Percentiles rank a stretch among this genome's conserved stretches.
Evolutionary conservation across 1,140 invertebrate genomes (phyloP).

Genomic region (Papilio machaon): DNA sequence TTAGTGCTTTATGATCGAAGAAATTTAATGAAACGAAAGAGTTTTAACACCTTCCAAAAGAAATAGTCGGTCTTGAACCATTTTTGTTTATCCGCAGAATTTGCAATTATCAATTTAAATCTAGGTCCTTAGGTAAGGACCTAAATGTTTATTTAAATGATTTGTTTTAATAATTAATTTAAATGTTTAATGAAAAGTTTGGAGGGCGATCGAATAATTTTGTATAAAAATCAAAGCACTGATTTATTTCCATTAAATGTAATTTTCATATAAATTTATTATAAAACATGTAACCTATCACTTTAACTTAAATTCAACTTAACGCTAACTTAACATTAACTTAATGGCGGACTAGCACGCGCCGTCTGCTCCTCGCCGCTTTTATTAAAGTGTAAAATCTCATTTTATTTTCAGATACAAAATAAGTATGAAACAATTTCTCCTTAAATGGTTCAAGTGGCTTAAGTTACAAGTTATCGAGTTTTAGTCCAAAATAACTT

Average conservation of each 20-base stretch:
- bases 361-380: not conserved
- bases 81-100: no score
- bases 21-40: not conserved
- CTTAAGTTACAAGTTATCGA: not conserved
- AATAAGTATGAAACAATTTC: conserved; percentile 34
- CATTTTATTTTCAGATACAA: conserved; percentile 24
- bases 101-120: no score
- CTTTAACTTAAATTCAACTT: conserved; percentile 8
- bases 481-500: not conserved
- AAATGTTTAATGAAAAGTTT: no score
- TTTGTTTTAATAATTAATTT: no score
- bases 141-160: no score
- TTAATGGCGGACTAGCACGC: conserved; percentile 14
- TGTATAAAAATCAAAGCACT: not conserved
- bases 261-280: not conserved
- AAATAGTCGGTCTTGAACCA: no score
- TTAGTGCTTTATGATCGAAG: not conserved
- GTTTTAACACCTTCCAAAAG: not conserved
- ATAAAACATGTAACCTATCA: not conserved
- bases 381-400: conserved; percentile 34
- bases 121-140: no score
- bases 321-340: conserved; percentile 19
- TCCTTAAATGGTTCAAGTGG: not conserved
- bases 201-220: no score
- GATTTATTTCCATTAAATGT: no score